Conservation (phyloP, 2,797 vertebrate species). For the Tangara arthus region DNA sequence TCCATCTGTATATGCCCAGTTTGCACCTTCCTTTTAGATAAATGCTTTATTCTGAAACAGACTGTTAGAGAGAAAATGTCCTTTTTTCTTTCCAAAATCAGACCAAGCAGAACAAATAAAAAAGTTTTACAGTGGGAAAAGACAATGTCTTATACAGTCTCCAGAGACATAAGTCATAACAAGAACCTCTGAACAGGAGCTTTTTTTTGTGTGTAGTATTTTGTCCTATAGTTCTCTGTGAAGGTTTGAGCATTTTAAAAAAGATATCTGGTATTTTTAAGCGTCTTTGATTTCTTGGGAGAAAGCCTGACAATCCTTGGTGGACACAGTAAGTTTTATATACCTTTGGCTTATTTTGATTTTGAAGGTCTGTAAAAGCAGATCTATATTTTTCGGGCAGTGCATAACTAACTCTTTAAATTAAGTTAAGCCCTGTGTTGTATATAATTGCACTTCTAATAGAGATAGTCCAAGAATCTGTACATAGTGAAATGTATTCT, state of each 20-base stretch:
- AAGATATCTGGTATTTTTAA: neutral
- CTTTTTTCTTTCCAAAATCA: neutral
- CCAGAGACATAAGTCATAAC: neutral
- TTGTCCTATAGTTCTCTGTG: neutral
- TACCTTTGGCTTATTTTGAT: neutral
- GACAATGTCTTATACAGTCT: neutral
- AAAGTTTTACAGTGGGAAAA: neutral
- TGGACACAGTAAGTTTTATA: neutral
- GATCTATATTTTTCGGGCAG: neutral
- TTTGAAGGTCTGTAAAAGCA: neutral
- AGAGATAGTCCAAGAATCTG: neutral
- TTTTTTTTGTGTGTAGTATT: neutral
- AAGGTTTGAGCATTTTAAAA: neutral
- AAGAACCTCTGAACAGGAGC: neutral
- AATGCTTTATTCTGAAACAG: neutral
- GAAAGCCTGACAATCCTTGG: neutral
- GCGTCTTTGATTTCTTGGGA: neutral
- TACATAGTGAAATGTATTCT: constrained; percentile 36
- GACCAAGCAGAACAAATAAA: neutral
- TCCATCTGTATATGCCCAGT: neutral
- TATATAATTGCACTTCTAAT: neutral
- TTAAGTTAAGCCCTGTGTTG: neutral
- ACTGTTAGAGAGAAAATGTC: neutral
- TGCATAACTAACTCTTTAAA: neutral
- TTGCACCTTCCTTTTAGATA: neutral